Base-by-base conservation (phyloP, 2,113 vertebrate genomes). In the Phoenicopterus ruber region DNA sequence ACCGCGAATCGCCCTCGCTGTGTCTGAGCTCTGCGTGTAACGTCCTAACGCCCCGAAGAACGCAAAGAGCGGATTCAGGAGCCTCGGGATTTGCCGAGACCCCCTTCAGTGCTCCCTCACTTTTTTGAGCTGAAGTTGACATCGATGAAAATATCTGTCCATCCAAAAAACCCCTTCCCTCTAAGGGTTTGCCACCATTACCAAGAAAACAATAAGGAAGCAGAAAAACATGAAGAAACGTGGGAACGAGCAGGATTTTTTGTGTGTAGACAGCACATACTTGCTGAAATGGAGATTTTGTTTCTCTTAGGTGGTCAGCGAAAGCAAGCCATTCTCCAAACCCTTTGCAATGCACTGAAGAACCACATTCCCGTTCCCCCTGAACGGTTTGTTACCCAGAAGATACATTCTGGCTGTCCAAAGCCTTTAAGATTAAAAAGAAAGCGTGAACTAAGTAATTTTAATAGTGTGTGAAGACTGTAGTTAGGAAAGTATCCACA, bases 221-320 rank as follows among this genome's bases (percentile, higher is more conserved):
- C 17, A 93, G 26, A 34, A 69, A 81, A 80, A 11, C 7, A 54
- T 6, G 25, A 58, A 38, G 61, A 38, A 69, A 50, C 40, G 10
- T 1, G 22, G 59, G 42, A 77, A 71, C 0, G 0, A 59, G 42
- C 16, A 31, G 32, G 46, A 22, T 3, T 36, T n/a, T 31, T 31
- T 19, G n/a, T 6, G 46, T 4, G 36, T 11, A 42, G 66, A 26
- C 7, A 34, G 47, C 20, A 15, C 31, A 20, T 11, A 8, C 34
- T 76, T 24, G 62, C 57, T 36, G 66, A 57, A 69, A 54, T 2
- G 42, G 36, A 18, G 83, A 25, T 65, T 52, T n/a, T 47, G 25
- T 40, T 34, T 52, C 71, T 62, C 50, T 34, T 15, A 21, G 52
- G 62, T 11, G 55, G 70, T 18, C 72, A 34, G 42, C 2, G 5